A percentile compares a stretch with the other conserved stretches of the same genome.
phyloP scores from a whole-genome alignment of 2,113 vertebrate species.

The Eidolon helvum region DNA sequence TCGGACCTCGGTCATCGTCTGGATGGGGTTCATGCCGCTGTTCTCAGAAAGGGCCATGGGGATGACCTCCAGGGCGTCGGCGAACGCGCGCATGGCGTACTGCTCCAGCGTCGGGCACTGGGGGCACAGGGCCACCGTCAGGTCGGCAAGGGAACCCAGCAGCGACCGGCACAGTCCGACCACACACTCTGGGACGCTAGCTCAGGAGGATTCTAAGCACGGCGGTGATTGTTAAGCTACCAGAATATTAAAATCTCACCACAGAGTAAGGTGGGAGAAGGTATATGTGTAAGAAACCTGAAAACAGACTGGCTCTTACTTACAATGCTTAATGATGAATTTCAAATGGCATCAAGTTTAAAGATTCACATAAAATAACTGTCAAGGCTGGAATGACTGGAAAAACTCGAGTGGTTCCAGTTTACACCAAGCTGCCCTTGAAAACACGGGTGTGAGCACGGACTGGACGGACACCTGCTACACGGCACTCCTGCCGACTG shows the following conservation, averaged over 20 bases:
- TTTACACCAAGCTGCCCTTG: rapidly evolving
- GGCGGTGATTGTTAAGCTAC: not conserved
- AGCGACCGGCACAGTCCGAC: no score
- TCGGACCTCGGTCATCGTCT: conserved; percentile 96
- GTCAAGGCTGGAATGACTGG: not conserved
- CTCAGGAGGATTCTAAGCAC: not conserved
- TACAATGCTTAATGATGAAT: no score
- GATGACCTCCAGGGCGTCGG: conserved; percentile 96
- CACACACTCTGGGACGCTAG: not conserved
- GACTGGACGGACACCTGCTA: not conserved
- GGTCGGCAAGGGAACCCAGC: not conserved
- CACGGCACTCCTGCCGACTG: rapidly evolving
- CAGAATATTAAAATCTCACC: no score
- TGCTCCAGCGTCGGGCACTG: conserved; percentile 98
- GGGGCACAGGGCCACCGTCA: not conserved
- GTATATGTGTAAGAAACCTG: rapidly evolving
- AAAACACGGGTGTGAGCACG: rapidly evolving
- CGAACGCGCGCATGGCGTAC: conserved; percentile 97
- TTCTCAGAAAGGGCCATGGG: conserved; percentile 97
- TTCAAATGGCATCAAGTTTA: not conserved
- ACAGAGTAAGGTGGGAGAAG: rapidly evolving
- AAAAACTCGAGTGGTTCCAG: not conserved
- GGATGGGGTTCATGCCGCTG: conserved; percentile 96
- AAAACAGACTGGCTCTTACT: no score
- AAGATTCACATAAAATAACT: not conserved